These are phyloP conservation scores for Hylomyscus alleni DNA, from an alignment of 2,797 vertebrate species.

Conservation along the genomic window DNA sequence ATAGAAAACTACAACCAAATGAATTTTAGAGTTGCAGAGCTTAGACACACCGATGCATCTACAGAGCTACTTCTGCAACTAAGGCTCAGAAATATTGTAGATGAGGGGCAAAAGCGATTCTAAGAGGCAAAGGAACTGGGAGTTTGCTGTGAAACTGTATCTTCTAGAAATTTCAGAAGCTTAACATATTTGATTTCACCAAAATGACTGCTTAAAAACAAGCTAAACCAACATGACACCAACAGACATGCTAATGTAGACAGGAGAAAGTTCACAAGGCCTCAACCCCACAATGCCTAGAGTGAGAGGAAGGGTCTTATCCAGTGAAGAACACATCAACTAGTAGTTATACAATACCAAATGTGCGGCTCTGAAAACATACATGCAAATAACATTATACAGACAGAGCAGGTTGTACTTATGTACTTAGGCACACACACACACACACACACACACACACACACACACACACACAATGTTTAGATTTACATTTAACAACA, in stretches of 20 bases:
- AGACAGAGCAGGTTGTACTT: not conserved
- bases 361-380: not conserved
- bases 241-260: not conserved
- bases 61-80: not conserved
- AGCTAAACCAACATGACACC: not conserved
- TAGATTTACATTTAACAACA: not conserved
- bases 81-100: not conserved
- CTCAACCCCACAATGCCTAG: not conserved
- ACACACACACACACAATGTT: not conserved
- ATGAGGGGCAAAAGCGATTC: not conserved
- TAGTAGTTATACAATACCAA: not conserved
- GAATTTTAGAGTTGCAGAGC: not conserved
- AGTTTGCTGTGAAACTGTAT: not conserved
- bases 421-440: no score
- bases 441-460: no score
- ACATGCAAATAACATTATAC: not conserved
- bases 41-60: not conserved
- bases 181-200: not conserved
- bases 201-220: not conserved
- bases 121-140: not conserved
- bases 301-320: not conserved
- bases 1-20: not conserved
- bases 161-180: not conserved
- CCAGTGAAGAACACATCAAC: not conserved
- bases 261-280: not conserved